A percentile compares a stretch with the other conserved stretches of the same genome.
These are phyloP conservation scores for Phalacrocorax aristotelis DNA, from an alignment of 2,113 vertebrate genomes.

Conservation along the genomic window DNA sequence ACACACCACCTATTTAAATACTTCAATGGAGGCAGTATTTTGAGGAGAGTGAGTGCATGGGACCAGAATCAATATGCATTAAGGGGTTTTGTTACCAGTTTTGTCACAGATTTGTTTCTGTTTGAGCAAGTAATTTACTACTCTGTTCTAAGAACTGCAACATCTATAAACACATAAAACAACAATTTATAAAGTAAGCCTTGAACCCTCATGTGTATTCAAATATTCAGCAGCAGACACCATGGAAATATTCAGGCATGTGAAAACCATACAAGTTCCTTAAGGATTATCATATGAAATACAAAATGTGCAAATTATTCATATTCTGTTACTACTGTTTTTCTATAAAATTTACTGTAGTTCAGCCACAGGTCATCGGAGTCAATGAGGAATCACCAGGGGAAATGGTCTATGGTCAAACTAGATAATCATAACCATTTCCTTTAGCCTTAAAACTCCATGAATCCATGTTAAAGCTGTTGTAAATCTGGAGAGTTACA, in stretches of 20 bases:
- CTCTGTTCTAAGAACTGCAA: background rate
- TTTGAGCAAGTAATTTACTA: background rate
- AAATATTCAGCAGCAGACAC: background rate
- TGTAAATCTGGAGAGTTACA: conserved; percentile 33
- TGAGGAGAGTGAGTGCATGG: background rate
- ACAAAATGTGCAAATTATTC: background rate
- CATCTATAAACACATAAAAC: background rate
- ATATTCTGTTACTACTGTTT: background rate
- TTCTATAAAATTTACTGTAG: conserved; percentile 19
- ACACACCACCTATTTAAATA: background rate
- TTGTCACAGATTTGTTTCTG: background rate
- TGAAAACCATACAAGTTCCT: background rate
- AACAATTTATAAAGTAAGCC: background rate
- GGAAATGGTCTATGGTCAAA: conserved; percentile 27
- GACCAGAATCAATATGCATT: background rate
- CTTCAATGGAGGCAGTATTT: background rate
- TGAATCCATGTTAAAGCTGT: conserved; percentile 2
- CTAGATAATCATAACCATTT: conserved; percentile 32
- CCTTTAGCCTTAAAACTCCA: conserved; percentile 51
- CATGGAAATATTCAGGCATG: background rate
- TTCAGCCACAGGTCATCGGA: conserved; percentile 30
- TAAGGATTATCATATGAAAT: background rate
- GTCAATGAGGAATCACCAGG: conserved; percentile 24
- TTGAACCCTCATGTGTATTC: background rate
- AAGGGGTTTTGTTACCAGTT: background rate